These are phyloP conservation scores for Synanthedon myopaeformis DNA, from an alignment of 2,888 invertebrate genomes.

Conservation along the genomic window DNA sequence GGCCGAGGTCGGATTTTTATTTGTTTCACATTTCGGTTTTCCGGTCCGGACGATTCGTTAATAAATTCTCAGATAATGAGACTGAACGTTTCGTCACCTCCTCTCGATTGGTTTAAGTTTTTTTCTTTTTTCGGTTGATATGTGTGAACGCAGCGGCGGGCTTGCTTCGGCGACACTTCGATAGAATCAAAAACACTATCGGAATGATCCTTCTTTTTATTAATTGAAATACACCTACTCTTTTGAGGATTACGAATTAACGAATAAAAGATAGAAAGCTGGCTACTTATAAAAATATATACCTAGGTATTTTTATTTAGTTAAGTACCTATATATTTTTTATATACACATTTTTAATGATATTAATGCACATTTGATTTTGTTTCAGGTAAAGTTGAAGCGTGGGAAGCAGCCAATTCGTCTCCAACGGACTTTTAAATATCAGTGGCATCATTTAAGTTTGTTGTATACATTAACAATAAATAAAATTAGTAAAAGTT, in stretches of 20 bases:
- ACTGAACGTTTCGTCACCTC: constrained; percentile 72
- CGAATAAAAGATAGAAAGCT: too few species aligned
- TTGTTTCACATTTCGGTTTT: constrained; percentile 70
- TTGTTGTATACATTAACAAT: constrained; percentile 8
- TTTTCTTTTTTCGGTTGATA: constrained; percentile 55
- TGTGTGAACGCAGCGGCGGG: constrained; percentile 65
- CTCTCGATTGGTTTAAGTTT: constrained; percentile 64
- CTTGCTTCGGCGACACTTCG: constrained; percentile 34
- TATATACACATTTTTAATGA: not conserved
- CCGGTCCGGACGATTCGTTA: constrained; percentile 69
- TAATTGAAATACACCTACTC: constrained; percentile 63
- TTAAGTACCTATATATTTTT: not conserved
- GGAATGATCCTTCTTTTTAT: constrained; percentile 49
- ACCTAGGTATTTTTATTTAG: too few species aligned
- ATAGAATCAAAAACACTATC: constrained; percentile 60
- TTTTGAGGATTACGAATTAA: constrained; percentile 24
- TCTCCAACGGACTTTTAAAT: constrained; percentile 32
- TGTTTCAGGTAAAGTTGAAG: constrained; percentile 63
- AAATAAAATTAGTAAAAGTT: constrained; percentile 15
- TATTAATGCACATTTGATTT: constrained; percentile 15
- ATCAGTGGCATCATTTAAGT: constrained; percentile 46
- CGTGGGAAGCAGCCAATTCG: constrained; percentile 41
- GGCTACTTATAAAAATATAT: too few species aligned
- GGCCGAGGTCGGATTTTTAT: constrained; percentile 69
- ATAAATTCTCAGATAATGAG: constrained; percentile 72